Evolutionary conservation across 2,797 vertebrate genomes (phyloP).

Genomic region (Sebastes alutus): DNA sequence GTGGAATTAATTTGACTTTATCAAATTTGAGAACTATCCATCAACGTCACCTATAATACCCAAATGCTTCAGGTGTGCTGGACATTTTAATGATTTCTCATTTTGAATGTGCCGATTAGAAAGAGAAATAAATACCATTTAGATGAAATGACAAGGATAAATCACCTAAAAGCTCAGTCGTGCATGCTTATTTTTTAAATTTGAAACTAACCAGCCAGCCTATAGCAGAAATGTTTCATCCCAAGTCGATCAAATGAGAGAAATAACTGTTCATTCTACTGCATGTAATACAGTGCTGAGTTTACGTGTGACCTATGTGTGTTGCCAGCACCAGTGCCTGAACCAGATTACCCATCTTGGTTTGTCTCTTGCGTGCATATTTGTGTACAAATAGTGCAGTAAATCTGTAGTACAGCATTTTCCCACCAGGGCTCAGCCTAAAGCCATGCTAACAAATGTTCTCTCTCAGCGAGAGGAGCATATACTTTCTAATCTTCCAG

Average conservation of each 20-base stretch:
- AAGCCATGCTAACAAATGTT: conserved; percentile 24
- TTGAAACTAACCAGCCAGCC: neutral
- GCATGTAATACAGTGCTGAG: neutral
- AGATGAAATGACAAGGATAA: neutral
- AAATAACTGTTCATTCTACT: neutral
- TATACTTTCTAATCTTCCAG: neutral
- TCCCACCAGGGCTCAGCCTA: conserved; percentile 65
- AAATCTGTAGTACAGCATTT: conserved; percentile 45
- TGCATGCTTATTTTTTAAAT: neutral
- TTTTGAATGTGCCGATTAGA: neutral
- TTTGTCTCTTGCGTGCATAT: neutral
- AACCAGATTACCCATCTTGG: neutral
- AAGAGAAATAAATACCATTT: neutral
- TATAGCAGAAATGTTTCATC: neutral
- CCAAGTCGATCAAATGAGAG: neutral
- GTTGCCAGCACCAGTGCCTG: neutral
- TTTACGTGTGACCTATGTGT: neutral
- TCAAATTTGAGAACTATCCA: neutral
- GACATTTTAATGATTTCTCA: neutral
- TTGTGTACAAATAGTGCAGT: neutral
- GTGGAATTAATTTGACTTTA: neutral
- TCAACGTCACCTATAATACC: neutral
- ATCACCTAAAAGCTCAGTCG: neutral
- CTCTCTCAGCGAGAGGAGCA: neutral
- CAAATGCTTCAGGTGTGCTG: neutral